Conservation (phyloP, 2,113 vertebrate genomes). For the Diadophis punctatus region DNA sequence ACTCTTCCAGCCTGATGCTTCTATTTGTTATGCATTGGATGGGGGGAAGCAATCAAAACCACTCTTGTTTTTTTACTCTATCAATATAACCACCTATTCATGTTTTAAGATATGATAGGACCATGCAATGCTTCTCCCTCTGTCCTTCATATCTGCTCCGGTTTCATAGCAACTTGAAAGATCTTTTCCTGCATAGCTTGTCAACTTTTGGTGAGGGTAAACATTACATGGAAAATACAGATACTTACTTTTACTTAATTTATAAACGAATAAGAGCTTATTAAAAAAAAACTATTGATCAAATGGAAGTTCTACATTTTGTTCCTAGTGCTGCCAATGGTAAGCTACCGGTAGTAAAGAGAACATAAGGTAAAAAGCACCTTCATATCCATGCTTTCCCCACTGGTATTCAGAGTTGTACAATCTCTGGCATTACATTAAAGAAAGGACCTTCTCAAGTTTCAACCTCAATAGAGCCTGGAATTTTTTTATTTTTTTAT, state of each 20-base stretch:
- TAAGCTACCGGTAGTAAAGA: background rate
- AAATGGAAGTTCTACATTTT: background rate
- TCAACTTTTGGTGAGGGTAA: background rate
- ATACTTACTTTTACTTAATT: background rate
- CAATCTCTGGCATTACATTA: background rate
- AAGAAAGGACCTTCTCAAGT: no score
- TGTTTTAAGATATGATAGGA: background rate
- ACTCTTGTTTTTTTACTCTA: background rate
- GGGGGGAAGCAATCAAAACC: background rate
- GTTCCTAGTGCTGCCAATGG: background rate
- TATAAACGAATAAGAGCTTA: background rate
- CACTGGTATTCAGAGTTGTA: background rate
- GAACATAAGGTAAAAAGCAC: background rate
- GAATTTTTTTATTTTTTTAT: no score
- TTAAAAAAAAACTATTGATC: background rate
- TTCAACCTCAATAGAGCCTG: no score
- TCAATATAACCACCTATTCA: background rate
- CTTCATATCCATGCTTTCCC: background rate
- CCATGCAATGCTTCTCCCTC: background rate
- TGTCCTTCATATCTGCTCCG: background rate
- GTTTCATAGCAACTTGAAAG: background rate
- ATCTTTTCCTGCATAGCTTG: background rate
- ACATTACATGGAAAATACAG: background rate
- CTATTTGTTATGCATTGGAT: background rate
- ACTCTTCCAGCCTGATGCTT: background rate